Evolutionary conservation across 2,888 invertebrate genomes (phyloP), one percentile per base, ranked within the genome.

Genomic region (Deilephila elpenor): DNA sequence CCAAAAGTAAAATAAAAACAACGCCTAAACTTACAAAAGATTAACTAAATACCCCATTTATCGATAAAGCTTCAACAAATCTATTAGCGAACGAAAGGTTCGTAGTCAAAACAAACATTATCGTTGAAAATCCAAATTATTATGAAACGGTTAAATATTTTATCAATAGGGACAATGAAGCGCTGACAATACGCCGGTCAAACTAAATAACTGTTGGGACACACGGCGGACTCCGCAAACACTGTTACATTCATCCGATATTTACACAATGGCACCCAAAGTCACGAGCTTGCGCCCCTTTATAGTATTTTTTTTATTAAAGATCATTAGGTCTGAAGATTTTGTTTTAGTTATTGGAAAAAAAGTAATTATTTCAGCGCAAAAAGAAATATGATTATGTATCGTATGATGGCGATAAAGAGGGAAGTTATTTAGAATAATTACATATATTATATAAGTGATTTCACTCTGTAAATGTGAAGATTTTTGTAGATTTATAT

Each of bases 131-230:
- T 56, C 56, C 60, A 29, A 60, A 60, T 17, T 60, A 60, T 29
- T 29, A 60, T 29, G 60, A 60, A 60, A 60, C 56, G 56, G 60
- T 60, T 60, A 60, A 60, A 60, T 60, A 60, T 60, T 60, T 60
- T 29, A 60, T 29, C 25, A 29, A 60, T 5, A 60, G 60, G 25
- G 11, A 60, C 60, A 32, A 60, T 60, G 29, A 25, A 29, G 29
- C 25, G 60, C 29, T 25, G 60, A 60, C 60, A 29, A 29, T 60
- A 59, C 60, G 29, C 14, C 17, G 29, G 29, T 29, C 60, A 60
- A 60, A 60, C 29, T 60, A 25, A 32, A 60, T 60, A 60, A 60
- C 60, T 29, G 60, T 60, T 17, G 60, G 60, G 25, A 60, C 29
- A 29, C 25, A 29, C 60, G 60, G 32, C 29, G 29, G 60, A 60